These are phyloP conservation scores for Drosophila multiciliata DNA, from an alignment of 2,888 invertebrate genomes.

Conservation along the genomic window DNA sequence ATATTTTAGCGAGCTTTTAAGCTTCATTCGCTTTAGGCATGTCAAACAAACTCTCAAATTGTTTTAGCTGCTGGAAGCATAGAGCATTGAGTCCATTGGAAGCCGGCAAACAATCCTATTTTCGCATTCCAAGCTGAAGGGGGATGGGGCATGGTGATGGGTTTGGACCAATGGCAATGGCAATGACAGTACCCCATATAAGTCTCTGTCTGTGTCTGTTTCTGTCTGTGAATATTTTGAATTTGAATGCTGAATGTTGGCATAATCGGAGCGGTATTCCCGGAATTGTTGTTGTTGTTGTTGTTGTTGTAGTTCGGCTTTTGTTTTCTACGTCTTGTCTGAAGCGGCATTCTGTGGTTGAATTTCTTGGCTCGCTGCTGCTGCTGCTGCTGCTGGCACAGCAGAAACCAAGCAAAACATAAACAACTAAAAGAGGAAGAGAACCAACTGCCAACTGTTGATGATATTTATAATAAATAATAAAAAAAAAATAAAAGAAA, in stretches of 20 bases:
- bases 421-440: conserved; percentile 14
- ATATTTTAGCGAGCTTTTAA: not conserved
- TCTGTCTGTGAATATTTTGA: not conserved
- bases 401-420: conserved; percentile 38
- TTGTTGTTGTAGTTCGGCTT: conserved; percentile 53
- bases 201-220: conserved; percentile 22
- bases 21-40: not conserved
- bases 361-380: conserved; percentile 62
- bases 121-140: conserved; percentile 53
- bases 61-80: not conserved
- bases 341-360: conserved; percentile 43
- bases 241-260: conserved; percentile 27
- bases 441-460: not conserved
- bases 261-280: conserved; percentile 44
- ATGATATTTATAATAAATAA: conserved; percentile 34
- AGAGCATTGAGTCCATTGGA: conserved; percentile 21
- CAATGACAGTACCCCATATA: conserved; percentile 37
- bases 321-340: conserved; percentile 58
- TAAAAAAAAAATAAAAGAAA: conserved; percentile 29
- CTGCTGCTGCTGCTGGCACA: conserved; percentile 51
- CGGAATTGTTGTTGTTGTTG: conserved; percentile 50
- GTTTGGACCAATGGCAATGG: conserved; percentile 7
- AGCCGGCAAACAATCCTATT: conserved; percentile 20
- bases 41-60: not conserved
- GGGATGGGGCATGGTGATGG: not conserved